A percentile compares a stretch with the other conserved stretches of the same genome.
Evolutionary conservation across 2,113 vertebrate species (phyloP).

Genomic region (Sebastes schlegelii): DNA sequence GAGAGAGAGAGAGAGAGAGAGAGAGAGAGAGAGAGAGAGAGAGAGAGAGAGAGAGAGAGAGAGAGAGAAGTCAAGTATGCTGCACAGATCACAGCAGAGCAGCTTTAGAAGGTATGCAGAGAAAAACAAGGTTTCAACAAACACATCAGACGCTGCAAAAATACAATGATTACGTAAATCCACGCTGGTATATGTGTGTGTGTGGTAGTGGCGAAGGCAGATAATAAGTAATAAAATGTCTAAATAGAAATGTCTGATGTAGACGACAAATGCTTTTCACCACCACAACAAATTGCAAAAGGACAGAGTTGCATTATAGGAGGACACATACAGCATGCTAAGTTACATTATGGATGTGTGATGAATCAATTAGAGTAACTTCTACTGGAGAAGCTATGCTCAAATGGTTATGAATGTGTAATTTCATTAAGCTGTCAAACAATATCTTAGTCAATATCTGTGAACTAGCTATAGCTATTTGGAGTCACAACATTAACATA

Average conservation of each 20-base stretch:
- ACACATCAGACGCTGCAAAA: constrained; percentile 29
- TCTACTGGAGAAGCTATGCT: background rate
- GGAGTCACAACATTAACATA: background rate
- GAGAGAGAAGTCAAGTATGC: constrained; percentile 2
- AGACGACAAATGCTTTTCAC: background rate
- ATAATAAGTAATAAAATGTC: background rate
- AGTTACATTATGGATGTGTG: background rate
- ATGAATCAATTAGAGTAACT: background rate
- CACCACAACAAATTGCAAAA: constrained; percentile 1
- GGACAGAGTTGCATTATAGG: background rate
- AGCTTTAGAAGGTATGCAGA: constrained; percentile 18
- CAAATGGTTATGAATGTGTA: background rate
- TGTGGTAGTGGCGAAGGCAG: background rate
- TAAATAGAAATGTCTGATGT: constrained; percentile 16
- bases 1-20: background rate
- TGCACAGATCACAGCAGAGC: constrained; percentile 31
- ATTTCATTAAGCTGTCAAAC: background rate
- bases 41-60: background rate
- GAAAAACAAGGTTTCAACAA: constrained; percentile 16
- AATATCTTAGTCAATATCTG: background rate
- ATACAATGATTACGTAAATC: constrained; percentile 52
- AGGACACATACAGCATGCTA: background rate
- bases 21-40: too few species aligned
- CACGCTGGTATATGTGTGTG: constrained; percentile 13
- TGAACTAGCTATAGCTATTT: background rate